Evolutionary conservation across 1,140 invertebrate species (phyloP).

Genomic region (Coptotermes formosanus): DNA sequence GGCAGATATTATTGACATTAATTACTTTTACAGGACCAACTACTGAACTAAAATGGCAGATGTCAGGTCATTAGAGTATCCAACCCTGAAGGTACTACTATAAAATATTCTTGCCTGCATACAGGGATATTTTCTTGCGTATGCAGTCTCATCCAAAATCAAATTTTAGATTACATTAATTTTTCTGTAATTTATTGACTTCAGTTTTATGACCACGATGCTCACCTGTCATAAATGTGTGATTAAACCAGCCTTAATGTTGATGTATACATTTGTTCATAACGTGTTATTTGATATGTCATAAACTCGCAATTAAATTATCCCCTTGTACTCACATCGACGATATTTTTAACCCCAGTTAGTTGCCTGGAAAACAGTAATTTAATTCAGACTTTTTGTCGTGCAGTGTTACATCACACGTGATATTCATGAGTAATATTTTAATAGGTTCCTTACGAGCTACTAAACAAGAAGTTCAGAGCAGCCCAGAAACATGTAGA

Average conservation of each 20-base stretch:
- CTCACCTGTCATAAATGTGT: background rate
- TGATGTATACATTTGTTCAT: background rate
- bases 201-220: background rate
- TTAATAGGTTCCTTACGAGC: conserved; percentile 92
- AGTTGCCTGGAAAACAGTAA: background rate
- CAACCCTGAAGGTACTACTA: conserved; percentile 30
- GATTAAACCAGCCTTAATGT: background rate
- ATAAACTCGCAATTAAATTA: background rate
- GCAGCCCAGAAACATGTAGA: conserved; percentile 92
- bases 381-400: background rate
- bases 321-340: too few relatives aligned
- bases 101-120: background rate
- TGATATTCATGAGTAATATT: background rate
- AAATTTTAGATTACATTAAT: too few relatives aligned
- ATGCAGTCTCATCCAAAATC: too few relatives aligned
- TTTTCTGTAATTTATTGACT: too few relatives aligned
- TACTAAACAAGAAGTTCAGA: conserved; percentile 96
- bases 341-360: background rate
- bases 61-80: conserved; percentile 33
- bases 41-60: conserved; percentile 25
- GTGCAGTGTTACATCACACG: background rate
- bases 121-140: background rate
- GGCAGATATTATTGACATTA: background rate
- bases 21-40: background rate
- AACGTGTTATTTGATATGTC: too few relatives aligned